These are phyloP conservation scores for Arctopsyche grandis DNA, from an alignment of 1,140 invertebrate species.

Conservation along the genomic window DNA sequence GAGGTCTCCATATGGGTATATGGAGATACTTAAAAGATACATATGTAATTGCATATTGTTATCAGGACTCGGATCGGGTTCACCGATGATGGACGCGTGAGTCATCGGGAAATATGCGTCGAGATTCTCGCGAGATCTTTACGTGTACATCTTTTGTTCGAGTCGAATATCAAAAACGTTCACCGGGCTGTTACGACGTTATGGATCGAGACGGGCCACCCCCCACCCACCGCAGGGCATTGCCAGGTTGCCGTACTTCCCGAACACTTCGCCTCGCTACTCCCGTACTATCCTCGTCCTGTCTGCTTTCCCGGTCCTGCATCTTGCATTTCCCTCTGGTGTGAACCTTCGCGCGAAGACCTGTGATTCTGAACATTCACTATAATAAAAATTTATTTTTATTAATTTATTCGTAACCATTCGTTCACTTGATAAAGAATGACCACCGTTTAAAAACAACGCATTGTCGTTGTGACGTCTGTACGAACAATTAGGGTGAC, in stretches of 20 bases:
- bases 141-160: too few relatives aligned
- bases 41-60: too few relatives aligned
- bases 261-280: neutral
- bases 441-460: neutral
- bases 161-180: neutral
- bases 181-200: conserved; percentile 12
- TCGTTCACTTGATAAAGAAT: neutral
- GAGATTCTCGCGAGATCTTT: neutral
- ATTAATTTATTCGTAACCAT: too few relatives aligned
- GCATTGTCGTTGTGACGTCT: too few relatives aligned
- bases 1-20: too few relatives aligned
- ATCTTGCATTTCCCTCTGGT: conserved; percentile 28
- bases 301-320: conserved; percentile 10
- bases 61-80: neutral
- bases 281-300: conserved; percentile 20
- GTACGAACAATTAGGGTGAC: too few relatives aligned
- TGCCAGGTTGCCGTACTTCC: conserved; percentile 36
- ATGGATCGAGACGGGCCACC: neutral
- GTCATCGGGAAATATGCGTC: neutral
- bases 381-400: too few relatives aligned
- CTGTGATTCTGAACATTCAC: conserved; percentile 1
- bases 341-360: neutral
- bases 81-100: neutral
- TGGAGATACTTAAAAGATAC: too few relatives aligned
- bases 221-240: neutral